Evolutionary conservation across 1,140 invertebrate genomes (phyloP), one percentile per base, ranked within the genome.

Genomic region (Drosophila santomea): DNA sequence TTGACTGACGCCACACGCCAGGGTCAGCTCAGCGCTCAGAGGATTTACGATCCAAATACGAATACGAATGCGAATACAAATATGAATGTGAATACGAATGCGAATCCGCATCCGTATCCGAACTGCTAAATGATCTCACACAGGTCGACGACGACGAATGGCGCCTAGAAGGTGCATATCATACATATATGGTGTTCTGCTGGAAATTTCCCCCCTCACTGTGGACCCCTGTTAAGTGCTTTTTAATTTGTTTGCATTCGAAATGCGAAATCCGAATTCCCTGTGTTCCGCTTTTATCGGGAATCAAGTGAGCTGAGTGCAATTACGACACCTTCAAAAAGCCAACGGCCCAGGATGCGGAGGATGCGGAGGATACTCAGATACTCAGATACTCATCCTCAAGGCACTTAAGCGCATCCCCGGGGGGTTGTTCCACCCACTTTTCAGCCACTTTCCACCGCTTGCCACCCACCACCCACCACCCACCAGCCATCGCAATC

Each of bases 281-380:
- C 48, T 51, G 45, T 55, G 71, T 63, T 67, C 59, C 59, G 71
- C 73, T 81, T 88, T 86, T 88, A 88, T 88, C 82, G 56, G 57
- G 62, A 78, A 88, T 82, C 79, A 75, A 74, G 55, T 74, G 79
- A 82, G 83, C 60, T 86, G 83, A 88, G 83, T 88, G 79, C 84
- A 88, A 88, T 86, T 86, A 86, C 83, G 79, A 86, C 83, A 86
- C 83, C 83, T 86, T 86, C 83, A 83, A 88, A 88, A 88, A 88
- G 79, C 78, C 74, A 81, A 20, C 43, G 11, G 43, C 58, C 57
- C 74, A 67, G 73, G 52, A 75, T 20, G 20, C 20, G 20, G 20
- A 20, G 20, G 20, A 1, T 20, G 17, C 17, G 17, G 17, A 17
- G 17, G 17, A 17, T 20, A 20, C 20, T 20, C 20, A 20, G 20